These are phyloP conservation scores for Hirtodrosophila histrioides DNA, from an alignment of 2,888 invertebrate species.

Conservation along the genomic window DNA sequence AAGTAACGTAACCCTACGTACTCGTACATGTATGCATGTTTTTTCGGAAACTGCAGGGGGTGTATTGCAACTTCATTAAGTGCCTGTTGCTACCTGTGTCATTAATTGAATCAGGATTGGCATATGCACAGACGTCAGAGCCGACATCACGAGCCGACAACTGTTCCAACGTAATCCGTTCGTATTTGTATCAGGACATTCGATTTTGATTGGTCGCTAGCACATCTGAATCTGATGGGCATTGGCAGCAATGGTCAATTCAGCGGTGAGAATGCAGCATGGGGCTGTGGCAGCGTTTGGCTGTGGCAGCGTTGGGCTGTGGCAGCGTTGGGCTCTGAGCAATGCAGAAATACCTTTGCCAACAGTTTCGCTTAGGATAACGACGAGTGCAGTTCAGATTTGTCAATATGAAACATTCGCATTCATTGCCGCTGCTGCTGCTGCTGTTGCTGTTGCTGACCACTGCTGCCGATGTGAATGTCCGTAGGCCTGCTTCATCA, in stretches of 20 bases:
- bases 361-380: conserved; percentile 8
- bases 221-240: neutral
- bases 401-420: conserved; percentile 10
- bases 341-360: conserved; percentile 6
- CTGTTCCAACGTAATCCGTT: neutral
- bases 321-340: neutral
- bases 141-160: neutral
- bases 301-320: no score
- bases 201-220: conserved; percentile 11
- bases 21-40: no score
- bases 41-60: no score
- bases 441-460: neutral
- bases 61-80: no score
- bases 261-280: neutral
- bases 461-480: neutral
- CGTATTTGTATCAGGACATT: neutral
- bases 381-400: conserved; percentile 10
- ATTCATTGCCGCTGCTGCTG: neutral
- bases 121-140: no score
- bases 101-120: neutral
- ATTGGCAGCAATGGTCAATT: neutral
- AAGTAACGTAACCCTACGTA: no score
- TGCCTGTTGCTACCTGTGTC: neutral
- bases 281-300: no score
- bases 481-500: no score